These are phyloP conservation scores for Rhynchopsitta pachyrhyncha DNA, from an alignment of 2,113 vertebrate species.

Conservation along the genomic window DNA sequence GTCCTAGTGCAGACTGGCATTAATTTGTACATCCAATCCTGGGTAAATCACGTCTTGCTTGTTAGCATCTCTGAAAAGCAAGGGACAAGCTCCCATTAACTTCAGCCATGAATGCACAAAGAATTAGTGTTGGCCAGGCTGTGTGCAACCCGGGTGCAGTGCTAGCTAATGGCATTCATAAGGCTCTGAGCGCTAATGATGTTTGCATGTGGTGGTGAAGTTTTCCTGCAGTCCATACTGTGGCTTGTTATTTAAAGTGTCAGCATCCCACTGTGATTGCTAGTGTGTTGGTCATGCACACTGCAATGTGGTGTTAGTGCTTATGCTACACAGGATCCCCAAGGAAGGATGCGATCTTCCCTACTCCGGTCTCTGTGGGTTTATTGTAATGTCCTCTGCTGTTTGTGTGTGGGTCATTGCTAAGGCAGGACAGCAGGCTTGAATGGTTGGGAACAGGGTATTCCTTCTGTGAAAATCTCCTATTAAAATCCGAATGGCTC, in stretches of 20 bases:
- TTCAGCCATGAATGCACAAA: neutral
- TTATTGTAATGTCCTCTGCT: neutral
- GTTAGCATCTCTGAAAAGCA: slow-evolving; percentile 31
- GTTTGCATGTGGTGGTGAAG: neutral
- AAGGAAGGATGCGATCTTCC: neutral
- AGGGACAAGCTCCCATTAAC: neutral
- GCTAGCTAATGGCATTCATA: neutral
- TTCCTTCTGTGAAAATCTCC: neutral
- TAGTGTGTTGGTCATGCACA: neutral
- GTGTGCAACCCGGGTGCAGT: neutral
- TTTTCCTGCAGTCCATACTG: neutral
- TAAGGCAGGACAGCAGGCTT: neutral
- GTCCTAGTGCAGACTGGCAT: neutral
- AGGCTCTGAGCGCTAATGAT: slow-evolving; percentile 19
- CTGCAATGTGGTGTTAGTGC: neutral
- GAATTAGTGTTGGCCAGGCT: neutral
- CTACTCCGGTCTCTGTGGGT: neutral
- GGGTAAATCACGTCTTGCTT: neutral
- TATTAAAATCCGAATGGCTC: neutral
- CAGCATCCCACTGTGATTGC: neutral
- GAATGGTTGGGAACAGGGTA: neutral
- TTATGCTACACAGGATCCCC: neutral
- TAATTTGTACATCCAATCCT: neutral
- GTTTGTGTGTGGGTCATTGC: neutral
- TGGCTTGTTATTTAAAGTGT: slow-evolving; percentile 8